Percentiles rank a stretch among this genome's conserved stretches.
Evolutionary conservation across 1,140 invertebrate genomes (phyloP).

Genomic region (Pseudomyrmex cubaensis): DNA sequence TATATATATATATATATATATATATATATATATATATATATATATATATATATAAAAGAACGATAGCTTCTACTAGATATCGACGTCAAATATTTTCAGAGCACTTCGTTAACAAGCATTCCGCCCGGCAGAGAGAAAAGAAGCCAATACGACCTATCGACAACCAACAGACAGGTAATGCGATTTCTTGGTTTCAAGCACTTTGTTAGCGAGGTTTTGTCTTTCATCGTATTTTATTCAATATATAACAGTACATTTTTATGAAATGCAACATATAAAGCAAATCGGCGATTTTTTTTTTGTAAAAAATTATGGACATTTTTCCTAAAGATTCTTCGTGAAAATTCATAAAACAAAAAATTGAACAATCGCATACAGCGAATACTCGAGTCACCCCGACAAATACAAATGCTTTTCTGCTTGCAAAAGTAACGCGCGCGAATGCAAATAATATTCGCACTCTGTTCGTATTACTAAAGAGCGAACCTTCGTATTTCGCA

Average conservation of each 20-base stretch:
- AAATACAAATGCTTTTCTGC: slow-evolving; percentile 21
- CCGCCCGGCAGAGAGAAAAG: background rate
- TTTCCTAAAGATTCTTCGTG: background rate
- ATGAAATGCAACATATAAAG: background rate
- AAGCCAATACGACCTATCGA: background rate
- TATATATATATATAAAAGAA: background rate
- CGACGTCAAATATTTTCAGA: slow-evolving; percentile 20
- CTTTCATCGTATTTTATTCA: background rate
- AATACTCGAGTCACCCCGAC: background rate
- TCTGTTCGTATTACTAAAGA: slow-evolving; percentile 19
- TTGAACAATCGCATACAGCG: background rate
- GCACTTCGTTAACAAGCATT: slow-evolving; percentile 29
- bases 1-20: too few species aligned
- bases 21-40: too few species aligned
- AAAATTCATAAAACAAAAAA: background rate
- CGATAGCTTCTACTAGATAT: background rate
- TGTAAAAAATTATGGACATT: background rate
- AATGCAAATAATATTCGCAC: slow-evolving; percentile 37
- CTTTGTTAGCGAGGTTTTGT: background rate
- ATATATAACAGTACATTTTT: background rate
- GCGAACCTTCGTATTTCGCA: slow-evolving; percentile 25
- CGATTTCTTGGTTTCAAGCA: slow-evolving; percentile 11
- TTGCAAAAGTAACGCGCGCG: slow-evolving; percentile 2
- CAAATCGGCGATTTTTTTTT: background rate
- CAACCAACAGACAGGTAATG: slow-evolving; percentile 15